phyloP scores from a whole-genome alignment of 2,113 vertebrate genomes.

The Eupsittula cactorum region DNA sequence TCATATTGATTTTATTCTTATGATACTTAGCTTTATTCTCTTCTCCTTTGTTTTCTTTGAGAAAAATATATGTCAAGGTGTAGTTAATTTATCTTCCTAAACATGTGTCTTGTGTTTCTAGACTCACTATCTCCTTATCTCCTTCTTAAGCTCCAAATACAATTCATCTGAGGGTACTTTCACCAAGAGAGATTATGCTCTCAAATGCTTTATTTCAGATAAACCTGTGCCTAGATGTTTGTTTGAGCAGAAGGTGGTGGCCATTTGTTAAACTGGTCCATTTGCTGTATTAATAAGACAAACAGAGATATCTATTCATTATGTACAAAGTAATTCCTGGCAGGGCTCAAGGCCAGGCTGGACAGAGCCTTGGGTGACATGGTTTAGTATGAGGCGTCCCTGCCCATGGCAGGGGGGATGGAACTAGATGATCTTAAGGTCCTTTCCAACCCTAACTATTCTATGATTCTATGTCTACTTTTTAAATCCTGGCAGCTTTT shows the following conservation, averaged over 20 bases:
- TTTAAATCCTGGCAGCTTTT: neutral
- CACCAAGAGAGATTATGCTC: neutral
- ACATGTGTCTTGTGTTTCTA: neutral
- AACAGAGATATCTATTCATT: neutral
- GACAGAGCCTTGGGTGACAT: too few species aligned
- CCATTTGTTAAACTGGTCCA: neutral
- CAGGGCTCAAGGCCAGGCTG: too few species aligned
- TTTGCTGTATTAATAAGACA: slow-evolving; percentile 1
- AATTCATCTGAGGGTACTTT: neutral
- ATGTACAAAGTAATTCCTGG: neutral
- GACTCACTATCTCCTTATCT: neutral
- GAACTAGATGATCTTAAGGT: too few species aligned
- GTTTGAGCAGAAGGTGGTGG: neutral
- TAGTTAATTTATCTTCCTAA: neutral
- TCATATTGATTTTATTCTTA: neutral
- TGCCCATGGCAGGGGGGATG: too few species aligned
- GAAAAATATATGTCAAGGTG: neutral
- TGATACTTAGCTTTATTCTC: neutral
- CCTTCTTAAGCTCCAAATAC: neutral
- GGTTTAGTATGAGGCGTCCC: too few species aligned
- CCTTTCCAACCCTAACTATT: too few species aligned
- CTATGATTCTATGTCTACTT: too few species aligned
- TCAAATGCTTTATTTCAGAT: neutral
- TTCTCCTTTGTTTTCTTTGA: neutral
- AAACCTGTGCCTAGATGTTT: neutral